Percentiles rank a stretch among this genome's conserved stretches.
Evolutionary conservation across 2,113 vertebrate species (phyloP).

Genomic region (Mus spicilegus): DNA sequence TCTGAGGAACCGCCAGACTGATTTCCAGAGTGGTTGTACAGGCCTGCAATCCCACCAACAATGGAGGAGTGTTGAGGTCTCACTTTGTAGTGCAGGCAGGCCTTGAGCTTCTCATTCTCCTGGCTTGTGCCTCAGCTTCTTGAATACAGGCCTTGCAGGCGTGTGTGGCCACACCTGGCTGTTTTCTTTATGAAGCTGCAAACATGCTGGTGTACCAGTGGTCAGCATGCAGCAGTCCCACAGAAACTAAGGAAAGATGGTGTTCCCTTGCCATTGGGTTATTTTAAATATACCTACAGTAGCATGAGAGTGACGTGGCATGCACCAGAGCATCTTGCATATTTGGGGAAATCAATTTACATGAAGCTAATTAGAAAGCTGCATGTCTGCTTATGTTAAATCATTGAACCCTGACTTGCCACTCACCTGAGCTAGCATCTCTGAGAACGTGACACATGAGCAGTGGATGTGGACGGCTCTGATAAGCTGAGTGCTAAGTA

Average conservation of each 20-base stretch:
- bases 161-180: not conserved
- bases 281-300: constrained; percentile 26
- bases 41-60: too few relatives aligned
- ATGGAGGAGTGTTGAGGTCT: too few relatives aligned
- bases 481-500: not conserved
- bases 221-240: not conserved
- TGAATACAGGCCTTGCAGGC: not conserved
- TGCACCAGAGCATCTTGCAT: not conserved
- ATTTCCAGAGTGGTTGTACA: too few relatives aligned
- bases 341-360: constrained; percentile 16
- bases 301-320: not conserved
- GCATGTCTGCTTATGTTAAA: not conserved
- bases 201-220: not conserved
- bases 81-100: too few relatives aligned
- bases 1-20: too few relatives aligned
- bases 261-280: constrained; percentile 2
- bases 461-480: not conserved
- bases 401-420: not conserved
- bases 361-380: constrained; percentile 24
- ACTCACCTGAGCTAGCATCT: not conserved
- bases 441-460: not conserved
- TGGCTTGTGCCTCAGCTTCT: not conserved
- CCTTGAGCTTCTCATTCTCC: not conserved
- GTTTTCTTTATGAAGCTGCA: not conserved
- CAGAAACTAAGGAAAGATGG: not conserved